A percentile compares a stretch with the other conserved stretches of the same genome.
phyloP scores from a whole-genome alignment of 2,113 vertebrate species.

The Prunella fulvescens region DNA sequence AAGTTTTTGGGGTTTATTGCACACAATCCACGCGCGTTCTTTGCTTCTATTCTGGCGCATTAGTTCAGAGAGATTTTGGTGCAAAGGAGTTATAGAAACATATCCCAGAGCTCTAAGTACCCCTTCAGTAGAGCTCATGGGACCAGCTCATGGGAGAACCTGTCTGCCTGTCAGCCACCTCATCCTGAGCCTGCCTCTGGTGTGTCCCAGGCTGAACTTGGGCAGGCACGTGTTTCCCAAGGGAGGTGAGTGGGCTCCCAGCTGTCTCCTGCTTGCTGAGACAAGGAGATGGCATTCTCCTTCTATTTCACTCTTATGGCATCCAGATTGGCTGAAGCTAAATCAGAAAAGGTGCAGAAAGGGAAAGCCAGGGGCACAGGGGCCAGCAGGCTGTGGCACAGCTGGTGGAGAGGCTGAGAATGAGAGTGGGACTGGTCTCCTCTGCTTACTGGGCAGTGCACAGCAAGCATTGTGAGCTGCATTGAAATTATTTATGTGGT shows the following conservation, averaged over 20 bases:
- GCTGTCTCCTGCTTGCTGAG: not conserved
- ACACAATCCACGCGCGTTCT: not conserved
- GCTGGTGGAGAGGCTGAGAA: not conserved
- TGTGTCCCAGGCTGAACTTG: not conserved
- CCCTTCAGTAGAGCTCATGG: not conserved
- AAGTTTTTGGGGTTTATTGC: not conserved
- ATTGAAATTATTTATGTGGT: not conserved
- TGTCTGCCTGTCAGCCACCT: not conserved
- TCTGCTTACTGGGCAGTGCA: not conserved
- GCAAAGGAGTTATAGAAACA: not conserved
- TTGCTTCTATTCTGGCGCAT: not conserved
- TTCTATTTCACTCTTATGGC: not conserved
- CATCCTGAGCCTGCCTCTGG: not conserved
- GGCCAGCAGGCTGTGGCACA: accelerated
- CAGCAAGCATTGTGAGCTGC: not conserved
- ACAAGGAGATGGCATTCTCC: not conserved
- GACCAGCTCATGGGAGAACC: not conserved
- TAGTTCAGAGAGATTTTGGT: not conserved
- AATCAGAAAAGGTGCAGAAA: not conserved
- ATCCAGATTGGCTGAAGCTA: not conserved
- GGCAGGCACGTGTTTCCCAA: not conserved
- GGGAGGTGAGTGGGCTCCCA: not conserved
- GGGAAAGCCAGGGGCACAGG: not conserved
- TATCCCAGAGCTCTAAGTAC: not conserved
- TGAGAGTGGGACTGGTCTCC: not conserved